Base-by-base conservation (phyloP, 2,888 invertebrate species). In the Biston stratarius region DNA sequence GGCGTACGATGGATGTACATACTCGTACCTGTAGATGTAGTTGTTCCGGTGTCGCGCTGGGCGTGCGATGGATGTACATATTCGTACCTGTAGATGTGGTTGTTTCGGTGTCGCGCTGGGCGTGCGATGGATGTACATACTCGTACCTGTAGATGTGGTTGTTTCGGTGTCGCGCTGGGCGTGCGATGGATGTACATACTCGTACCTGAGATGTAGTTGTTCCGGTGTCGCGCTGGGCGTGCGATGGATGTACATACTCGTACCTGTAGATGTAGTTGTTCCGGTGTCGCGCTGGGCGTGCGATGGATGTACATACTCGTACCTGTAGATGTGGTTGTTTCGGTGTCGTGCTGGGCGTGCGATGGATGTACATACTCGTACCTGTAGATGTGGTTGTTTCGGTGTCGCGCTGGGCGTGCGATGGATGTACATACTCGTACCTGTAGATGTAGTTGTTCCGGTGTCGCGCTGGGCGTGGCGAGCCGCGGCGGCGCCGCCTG, bases 141-240 rank as follows among this genome's bases (percentile, higher is more conserved):
- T 34, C n/a, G 45, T 74, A 87, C 85, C 76, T 83, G 85, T 34
- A 77, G 61, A 34, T 81, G 83, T 8, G 71, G 51, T 47, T 87
- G 76, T 65, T 33, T 61, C 6, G 64, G 60, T 36, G 74, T 74
- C 55, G 82, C 67, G 75, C 79, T 67, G 38, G 74, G 77, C 51
- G 75, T 78, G 65, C 45, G n/a, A 12, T 7, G 24, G 5, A 12
- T 33, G 34, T 0, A 51, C 8, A 8, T n/a, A 12, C 34, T 34
- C n/a, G 45, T 74, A 87, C 85, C 76, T 83, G 85, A 77, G 61
- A 34, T 81, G 83, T 8, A 71, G 51, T 47, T 87, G 76, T 65
- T 33, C 64, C 6, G 64, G 60, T 36, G 74, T 74, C 55, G 82
- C 67, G 75, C 79, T 67, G 38, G 74, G 77, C 51, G 75, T 78